Evolutionary conservation across 2,888 invertebrate genomes (phyloP), one percentile per base, ranked within the genome.

Genomic region (Pandemis corylana): DNA sequence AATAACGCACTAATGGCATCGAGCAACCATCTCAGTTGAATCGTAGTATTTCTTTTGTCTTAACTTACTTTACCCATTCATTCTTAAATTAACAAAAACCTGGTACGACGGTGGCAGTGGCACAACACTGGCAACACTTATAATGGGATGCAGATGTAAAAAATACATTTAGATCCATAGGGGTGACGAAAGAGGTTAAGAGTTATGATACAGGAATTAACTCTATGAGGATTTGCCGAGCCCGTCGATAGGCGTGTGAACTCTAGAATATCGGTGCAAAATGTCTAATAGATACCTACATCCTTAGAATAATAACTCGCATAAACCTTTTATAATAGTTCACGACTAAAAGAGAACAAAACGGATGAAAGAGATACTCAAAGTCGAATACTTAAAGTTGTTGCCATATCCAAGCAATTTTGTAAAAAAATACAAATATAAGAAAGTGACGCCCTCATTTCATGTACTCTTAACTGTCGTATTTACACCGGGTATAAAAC

Each of bases 231-330:
- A 53, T 44, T 64, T 56, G 72, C 64, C 59, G 72, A 64, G 72
- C 61, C 69, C 67, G 28, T 59, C 67, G 53, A 66, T 82, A 83
- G 83, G 85, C 84, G 86, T 85, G 88, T 87, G 89, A 85, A 83
- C 83, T 81, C 86, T 88, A 89, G 87, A 88, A 85, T 90, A 90
- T 89, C 88, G 85, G 94, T 94, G 94, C 94, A 93, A 93, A 93
- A 92, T 89, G 82, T 91, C 93, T 93, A 94, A 90, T 87, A 90
- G 89, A 86, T 85, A 87, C 83, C 75, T 82, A 84, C 91, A 28
- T 9, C 28, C 59, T 59, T 59, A 20, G 28, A 59, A 59, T 59
- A 28, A 59, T 59, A 59, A 59, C 59, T 28, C 59, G 5, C 28
- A 28, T 28, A 59, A 59, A 59, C 59, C 12, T 28, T 36, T 28